These are phyloP conservation scores for Dryobotodes eremita DNA, from an alignment of 2,888 invertebrate species.

Conservation along the genomic window DNA sequence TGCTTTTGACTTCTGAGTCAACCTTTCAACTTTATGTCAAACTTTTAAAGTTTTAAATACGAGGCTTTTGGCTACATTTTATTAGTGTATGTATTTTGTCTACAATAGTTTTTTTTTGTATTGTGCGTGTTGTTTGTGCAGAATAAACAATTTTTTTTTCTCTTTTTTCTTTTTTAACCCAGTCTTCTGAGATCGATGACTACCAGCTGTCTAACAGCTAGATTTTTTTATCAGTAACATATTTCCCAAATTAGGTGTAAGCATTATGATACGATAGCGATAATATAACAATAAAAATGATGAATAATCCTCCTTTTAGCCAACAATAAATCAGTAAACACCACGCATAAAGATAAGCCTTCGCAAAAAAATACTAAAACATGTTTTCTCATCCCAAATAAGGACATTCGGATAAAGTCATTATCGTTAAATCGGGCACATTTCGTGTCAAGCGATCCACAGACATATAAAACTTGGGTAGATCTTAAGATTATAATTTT, in stretches of 20 bases:
- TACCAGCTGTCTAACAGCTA: too few relatives aligned
- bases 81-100: too few relatives aligned
- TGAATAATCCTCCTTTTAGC: not conserved
- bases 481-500: slow-evolving; percentile 59
- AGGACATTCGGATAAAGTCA: slow-evolving; percentile 40
- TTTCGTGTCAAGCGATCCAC: slow-evolving; percentile 39
- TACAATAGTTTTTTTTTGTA: too few relatives aligned
- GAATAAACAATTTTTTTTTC: too few relatives aligned
- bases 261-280: not conserved
- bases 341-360: not conserved
- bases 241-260: not conserved
- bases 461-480: slow-evolving; percentile 37
- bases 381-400: slow-evolving; percentile 37
- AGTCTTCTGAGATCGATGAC: too few relatives aligned
- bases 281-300: not conserved
- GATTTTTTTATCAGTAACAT: too few relatives aligned
- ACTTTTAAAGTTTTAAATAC: too few relatives aligned
- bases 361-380: slow-evolving; percentile 13
- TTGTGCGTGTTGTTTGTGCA: too few relatives aligned
- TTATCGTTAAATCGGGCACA: slow-evolving; percentile 45
- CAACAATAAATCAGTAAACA: slow-evolving; percentile 32
- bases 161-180: too few relatives aligned
- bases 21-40: too few relatives aligned
- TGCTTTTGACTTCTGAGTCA: too few relatives aligned
- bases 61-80: too few relatives aligned